Evolutionary conservation across 1,140 invertebrate genomes (phyloP), one percentile per base, ranked within the genome.

Genomic region (Mizuhopecten yessoensis): DNA sequence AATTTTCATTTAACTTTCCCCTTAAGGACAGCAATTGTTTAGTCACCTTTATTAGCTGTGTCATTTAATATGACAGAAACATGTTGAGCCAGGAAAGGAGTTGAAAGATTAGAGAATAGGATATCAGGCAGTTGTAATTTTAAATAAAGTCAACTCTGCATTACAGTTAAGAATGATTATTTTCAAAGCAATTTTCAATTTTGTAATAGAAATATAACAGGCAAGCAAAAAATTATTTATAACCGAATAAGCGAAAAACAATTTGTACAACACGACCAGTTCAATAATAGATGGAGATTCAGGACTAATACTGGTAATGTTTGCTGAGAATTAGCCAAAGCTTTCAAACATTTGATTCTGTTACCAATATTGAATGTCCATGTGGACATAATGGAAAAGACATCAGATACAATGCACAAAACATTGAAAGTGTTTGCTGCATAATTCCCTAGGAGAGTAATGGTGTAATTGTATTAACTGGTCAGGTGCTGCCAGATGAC

Each of bases 401-500:
- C 57, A 29, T 75, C 15, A 75, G 57, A 75, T 75, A n/a, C n/a
- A n/a, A 29, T 75, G 17, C n/a, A n/a, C 57, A 17, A 75, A 75
- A 75, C 29, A n/a, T 75, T n/a, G 29, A 1, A 75, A 75, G 11
- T 75, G 5, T 75, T 75, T 75, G 29, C 57, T 29, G 57, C 23
- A 75, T 75, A 29, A 75, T 75, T 75, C 29, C 11, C 23, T 29
- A 75, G n/a, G 23, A 75, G 57, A 75, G 57, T 29, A 75, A n/a
- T 75, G 23, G 57, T 75, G 57, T 75, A 29, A 75, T 75, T 75
- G 23, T 75, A 75, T 75, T 75, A 75, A 75, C 57, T 75, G 57
- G 57, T 75, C 57, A 75, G 57, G n/a, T 75, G 57, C n/a, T n/a
- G 29, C 7, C 57, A 29, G 5, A 5, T 75, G 57, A 29, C 57